Evolutionary conservation across 2,797 vertebrate species (phyloP), one percentile per base, ranked within the genome.

Genomic region (Sebastes vulpes): DNA sequence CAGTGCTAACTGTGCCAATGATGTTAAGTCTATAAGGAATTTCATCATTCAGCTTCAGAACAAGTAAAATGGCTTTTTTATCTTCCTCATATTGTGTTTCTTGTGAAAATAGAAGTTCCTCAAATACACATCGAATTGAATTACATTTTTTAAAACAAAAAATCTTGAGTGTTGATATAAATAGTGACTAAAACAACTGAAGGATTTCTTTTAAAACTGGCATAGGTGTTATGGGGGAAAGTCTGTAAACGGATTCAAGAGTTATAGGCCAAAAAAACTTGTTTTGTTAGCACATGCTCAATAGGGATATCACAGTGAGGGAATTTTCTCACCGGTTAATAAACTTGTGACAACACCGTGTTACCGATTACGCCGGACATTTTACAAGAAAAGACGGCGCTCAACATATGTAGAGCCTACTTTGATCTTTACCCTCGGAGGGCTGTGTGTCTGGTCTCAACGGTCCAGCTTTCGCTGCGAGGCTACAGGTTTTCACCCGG

Each of bases 21-120:
- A 83, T 80, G 85, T 89, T 79, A 79, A 81, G 77, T 90, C 88
- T 57, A 69, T 77, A 59, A 87, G 71, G 82, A 86, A 85, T 83
- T 84, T 85, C 83, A 77, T 87, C 83, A 89, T 65, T 74, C 71
- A 65, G 76, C 77, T 83, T 72, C 72, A 61, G 75, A 77, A 61
- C 28, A 79, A 78, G 64, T 32, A 4, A 75, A 79, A 67, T 69
- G 18, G 29, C 52, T 76, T 86, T 72, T 67, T 86, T 79, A 77
- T 75, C 35, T 73, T 56, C 20, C 29, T 11, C 21, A 16, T 56
- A 9, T 66, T 67, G 9, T 75, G 69, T 72, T 79, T 65, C 54
- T 61, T 29, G 25, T 70, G 14, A 50, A 77, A 76, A 59, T 21
- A 32, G 26, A 64, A 35, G 52, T 66, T 61, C 18, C 31, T 48